These are phyloP conservation scores for Macaria notata DNA, from an alignment of 2,888 invertebrate species.

Conservation along the genomic window DNA sequence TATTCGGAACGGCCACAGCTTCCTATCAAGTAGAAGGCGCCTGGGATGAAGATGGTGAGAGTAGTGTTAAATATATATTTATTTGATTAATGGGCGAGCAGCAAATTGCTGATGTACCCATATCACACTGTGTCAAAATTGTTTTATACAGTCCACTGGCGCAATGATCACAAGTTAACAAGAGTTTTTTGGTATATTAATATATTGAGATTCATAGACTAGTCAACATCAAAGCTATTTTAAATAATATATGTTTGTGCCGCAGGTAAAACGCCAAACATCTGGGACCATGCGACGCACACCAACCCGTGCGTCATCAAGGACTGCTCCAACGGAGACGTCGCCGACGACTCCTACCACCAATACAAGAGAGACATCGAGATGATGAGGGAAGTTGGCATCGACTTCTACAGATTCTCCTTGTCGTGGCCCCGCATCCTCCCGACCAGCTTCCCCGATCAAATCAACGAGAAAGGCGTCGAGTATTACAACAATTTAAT, in stretches of 20 bases:
- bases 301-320: constrained; percentile 63
- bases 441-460: constrained; percentile 74
- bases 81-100: too few species aligned
- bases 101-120: too few species aligned
- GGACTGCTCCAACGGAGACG: constrained; percentile 80
- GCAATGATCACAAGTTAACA: too few species aligned
- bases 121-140: too few species aligned
- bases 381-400: constrained; percentile 60
- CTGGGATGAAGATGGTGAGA: constrained; percentile 74
- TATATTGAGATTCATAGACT: too few species aligned
- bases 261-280: constrained; percentile 77
- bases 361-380: constrained; percentile 78
- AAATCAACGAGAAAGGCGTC: constrained; percentile 79
- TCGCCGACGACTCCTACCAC: constrained; percentile 82
- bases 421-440: constrained; percentile 84
- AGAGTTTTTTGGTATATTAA: too few species aligned
- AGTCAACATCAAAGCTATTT: too few species aligned
- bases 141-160: too few species aligned
- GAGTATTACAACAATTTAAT: constrained; percentile 84
- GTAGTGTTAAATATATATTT: too few species aligned
- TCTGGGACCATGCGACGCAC: constrained; percentile 84
- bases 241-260: not conserved
- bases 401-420: constrained; percentile 77
- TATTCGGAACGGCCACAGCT: constrained; percentile 59
- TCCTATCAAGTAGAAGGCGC: constrained; percentile 80